A percentile compares a stretch with the other conserved stretches of the same genome.
Conservation (phyloP, 2,797 vertebrate species). For the Neosilurus hyrtlii region DNA sequence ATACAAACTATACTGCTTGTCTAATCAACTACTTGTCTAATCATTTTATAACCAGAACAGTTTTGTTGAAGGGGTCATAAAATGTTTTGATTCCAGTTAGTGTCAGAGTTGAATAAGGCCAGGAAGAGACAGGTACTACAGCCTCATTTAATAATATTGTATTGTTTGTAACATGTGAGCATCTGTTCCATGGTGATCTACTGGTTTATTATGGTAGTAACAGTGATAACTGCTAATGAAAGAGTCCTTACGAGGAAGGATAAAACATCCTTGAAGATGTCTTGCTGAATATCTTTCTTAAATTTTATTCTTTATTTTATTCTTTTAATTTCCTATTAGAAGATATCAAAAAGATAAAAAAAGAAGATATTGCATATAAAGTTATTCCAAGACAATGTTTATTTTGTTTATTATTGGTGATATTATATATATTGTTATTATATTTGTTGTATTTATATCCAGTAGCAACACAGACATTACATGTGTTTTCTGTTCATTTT, state of each 20-base stretch:
- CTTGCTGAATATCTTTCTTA: not conserved
- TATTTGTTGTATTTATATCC: too few species aligned
- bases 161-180: not conserved
- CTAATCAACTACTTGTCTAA: too few species aligned
- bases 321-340: not conserved
- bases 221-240: not conserved
- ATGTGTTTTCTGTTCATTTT: slow-evolving; percentile 27
- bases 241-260: not conserved
- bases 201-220: slow-evolving; percentile 6
- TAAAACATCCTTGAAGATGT: not conserved
- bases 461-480: not conserved
- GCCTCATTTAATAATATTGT: not conserved
- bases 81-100: not conserved
- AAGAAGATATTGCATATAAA: not conserved
- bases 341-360: not conserved
- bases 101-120: not conserved
- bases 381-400: not conserved
- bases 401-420: not conserved
- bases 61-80: slow-evolving; percentile 2
- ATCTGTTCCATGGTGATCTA: slow-evolving; percentile 9
- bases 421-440: too few species aligned
- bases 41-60: not conserved
- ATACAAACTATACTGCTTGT: too few species aligned
- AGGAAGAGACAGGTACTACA: not conserved
- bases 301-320: not conserved